A percentile compares a stretch with the other conserved stretches of the same genome.
These are phyloP conservation scores for Macrobrachium nipponense DNA, from an alignment of 1,140 invertebrate species.

Conservation along the genomic window DNA sequence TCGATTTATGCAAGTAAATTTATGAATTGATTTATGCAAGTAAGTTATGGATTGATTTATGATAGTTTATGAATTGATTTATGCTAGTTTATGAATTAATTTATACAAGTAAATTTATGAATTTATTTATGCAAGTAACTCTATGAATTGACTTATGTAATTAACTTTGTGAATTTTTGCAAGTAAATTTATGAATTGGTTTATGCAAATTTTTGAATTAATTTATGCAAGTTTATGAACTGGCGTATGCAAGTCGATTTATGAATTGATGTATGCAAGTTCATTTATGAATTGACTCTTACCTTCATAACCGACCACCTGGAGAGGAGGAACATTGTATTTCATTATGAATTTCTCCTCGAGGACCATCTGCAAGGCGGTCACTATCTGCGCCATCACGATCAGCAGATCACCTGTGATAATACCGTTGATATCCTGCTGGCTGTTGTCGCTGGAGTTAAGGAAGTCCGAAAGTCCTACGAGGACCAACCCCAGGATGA, in stretches of 20 bases:
- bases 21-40: too few species aligned
- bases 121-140: too few species aligned
- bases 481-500: conserved; percentile 83
- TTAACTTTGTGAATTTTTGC: background rate
- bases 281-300: conserved; percentile 64
- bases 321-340: conserved; percentile 84
- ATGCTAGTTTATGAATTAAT: too few species aligned
- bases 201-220: too few species aligned
- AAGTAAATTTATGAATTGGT: too few species aligned
- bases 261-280: background rate
- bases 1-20: conserved; percentile 2
- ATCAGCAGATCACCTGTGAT: conserved; percentile 91
- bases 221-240: background rate
- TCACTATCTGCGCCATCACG: conserved; percentile 89
- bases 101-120: too few species aligned
- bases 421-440: conserved; percentile 79
- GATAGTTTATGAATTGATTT: too few species aligned
- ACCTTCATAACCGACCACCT: conserved; percentile 94
- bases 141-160: too few species aligned
- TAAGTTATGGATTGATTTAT: background rate
- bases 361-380: conserved; percentile 90
- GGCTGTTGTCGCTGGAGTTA: conserved; percentile 65
- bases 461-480: conserved; percentile 86
- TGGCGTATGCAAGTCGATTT: background rate
- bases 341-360: conserved; percentile 91